phyloP scores from a whole-genome alignment of 2,113 vertebrate species.

The Rhinopomastus cyanomelas region DNA sequence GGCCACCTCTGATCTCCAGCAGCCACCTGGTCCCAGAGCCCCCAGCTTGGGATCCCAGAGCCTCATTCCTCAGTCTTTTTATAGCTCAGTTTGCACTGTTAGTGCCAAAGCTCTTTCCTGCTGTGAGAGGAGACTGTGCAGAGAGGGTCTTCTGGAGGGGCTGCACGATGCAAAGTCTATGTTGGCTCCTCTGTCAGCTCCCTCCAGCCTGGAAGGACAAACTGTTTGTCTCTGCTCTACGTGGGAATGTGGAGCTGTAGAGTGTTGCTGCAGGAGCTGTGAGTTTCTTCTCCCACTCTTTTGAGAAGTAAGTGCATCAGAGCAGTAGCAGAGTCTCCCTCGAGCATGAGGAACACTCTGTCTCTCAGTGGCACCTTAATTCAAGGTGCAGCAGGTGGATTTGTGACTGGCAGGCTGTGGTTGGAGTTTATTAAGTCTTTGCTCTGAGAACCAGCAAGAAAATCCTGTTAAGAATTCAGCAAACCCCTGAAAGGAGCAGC shows the following conservation, averaged over 20 bases:
- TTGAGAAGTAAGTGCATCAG: neutral
- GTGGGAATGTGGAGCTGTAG: fast-evolving
- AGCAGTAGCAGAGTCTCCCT: neutral
- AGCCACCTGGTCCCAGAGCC: neutral
- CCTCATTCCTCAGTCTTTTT: neutral
- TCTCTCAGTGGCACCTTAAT: neutral
- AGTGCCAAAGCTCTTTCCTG: neutral
- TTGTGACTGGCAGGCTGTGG: neutral
- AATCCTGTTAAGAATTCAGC: neutral
- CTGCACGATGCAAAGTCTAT: neutral
- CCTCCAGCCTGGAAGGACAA: neutral
- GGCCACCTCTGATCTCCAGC: neutral
- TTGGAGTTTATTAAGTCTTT: neutral
- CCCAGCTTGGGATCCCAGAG: neutral
- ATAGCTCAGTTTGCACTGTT: neutral
- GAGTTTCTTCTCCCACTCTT: neutral
- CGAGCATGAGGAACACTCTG: neutral
- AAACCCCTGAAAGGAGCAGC: neutral
- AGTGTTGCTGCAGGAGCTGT: neutral
- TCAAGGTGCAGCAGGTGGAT: neutral
- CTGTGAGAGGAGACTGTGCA: neutral
- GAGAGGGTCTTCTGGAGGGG: neutral
- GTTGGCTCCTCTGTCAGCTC: neutral
- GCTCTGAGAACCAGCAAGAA: neutral
- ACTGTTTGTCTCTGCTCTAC: neutral